A percentile compares a stretch with the other conserved stretches of the same genome.
These are phyloP conservation scores for Lamprotornis superbus DNA, from an alignment of 2,113 vertebrate species.

Conservation along the genomic window DNA sequence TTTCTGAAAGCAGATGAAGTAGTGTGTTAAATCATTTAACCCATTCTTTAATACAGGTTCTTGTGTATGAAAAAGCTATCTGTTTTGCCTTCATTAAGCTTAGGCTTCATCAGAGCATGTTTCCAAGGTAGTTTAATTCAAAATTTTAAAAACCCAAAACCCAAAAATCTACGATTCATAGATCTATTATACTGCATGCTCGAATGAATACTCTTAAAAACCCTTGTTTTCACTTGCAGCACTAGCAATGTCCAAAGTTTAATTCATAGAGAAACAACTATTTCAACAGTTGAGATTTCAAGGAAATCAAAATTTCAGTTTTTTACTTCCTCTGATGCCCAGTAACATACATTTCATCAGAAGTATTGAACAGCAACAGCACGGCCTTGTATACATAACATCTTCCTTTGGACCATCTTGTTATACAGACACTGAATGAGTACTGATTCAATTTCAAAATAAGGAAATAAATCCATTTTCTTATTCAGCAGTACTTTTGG, in stretches of 20 bases:
- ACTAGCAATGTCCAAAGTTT: neutral
- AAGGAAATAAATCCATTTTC: neutral
- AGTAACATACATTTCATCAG: neutral
- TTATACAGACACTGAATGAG: neutral
- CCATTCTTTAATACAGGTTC: neutral
- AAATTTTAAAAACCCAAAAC: neutral
- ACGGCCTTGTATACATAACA: neutral
- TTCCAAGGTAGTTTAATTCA: neutral
- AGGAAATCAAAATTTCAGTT: neutral
- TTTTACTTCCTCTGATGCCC: neutral
- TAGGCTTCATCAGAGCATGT: neutral
- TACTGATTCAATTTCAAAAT: neutral
- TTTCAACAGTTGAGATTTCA: neutral
- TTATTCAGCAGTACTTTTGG: neutral
- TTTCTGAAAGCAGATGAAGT: neutral
- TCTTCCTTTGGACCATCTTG: neutral
- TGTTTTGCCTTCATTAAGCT: neutral
- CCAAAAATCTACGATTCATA: neutral
- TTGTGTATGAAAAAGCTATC: neutral
- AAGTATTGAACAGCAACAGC: neutral
- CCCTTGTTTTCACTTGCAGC: neutral
- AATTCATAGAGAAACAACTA: neutral
- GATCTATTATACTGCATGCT: neutral
- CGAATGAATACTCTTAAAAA: neutral
- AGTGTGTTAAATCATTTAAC: neutral